A percentile compares a stretch with the other conserved stretches of the same genome.
phyloP scores from a whole-genome alignment of 2,888 invertebrate species.

The Orthosia incerta region DNA sequence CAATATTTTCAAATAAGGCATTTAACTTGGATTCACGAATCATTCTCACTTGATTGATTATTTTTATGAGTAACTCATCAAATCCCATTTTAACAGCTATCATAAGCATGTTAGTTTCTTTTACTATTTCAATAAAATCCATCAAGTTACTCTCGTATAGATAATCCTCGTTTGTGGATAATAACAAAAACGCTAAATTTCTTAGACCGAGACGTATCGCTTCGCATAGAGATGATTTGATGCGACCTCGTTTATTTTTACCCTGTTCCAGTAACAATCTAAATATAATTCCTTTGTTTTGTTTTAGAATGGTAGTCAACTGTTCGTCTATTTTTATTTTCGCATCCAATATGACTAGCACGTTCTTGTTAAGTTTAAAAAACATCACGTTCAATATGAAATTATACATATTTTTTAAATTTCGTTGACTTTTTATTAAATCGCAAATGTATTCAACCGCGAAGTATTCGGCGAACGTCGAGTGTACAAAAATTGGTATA shows the following conservation, averaged over 20 bases:
- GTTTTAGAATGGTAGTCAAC: not conserved
- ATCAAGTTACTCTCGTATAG: not conserved
- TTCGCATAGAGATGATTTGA: constrained; percentile 26
- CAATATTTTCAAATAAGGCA: constrained; percentile 10
- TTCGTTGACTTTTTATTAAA: constrained; percentile 2
- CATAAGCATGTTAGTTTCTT: constrained; percentile 19
- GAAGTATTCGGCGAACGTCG: constrained; percentile 33
- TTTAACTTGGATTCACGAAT: constrained; percentile 11
- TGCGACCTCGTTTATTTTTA: not conserved
- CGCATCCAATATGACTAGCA: constrained; percentile 12
- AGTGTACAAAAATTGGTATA: constrained; percentile 24
- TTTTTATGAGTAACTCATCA: constrained; percentile 12
- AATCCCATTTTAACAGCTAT: constrained; percentile 34
- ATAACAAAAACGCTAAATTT: constrained; percentile 7
- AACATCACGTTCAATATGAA: constrained; percentile 26
- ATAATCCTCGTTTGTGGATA: not conserved
- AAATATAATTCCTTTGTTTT: not conserved
- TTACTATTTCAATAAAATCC: constrained; percentile 23
- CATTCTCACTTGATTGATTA: not conserved
- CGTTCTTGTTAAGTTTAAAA: constrained; percentile 11
- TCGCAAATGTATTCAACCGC: constrained; percentile 26
- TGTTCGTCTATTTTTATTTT: constrained; percentile 9
- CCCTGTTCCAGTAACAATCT: constrained; percentile 4
- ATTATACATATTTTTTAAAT: not conserved
- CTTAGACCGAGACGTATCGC: constrained; percentile 7